Conservation (phyloP, 1,140 invertebrate genomes). For the Solen grandis region DNA sequence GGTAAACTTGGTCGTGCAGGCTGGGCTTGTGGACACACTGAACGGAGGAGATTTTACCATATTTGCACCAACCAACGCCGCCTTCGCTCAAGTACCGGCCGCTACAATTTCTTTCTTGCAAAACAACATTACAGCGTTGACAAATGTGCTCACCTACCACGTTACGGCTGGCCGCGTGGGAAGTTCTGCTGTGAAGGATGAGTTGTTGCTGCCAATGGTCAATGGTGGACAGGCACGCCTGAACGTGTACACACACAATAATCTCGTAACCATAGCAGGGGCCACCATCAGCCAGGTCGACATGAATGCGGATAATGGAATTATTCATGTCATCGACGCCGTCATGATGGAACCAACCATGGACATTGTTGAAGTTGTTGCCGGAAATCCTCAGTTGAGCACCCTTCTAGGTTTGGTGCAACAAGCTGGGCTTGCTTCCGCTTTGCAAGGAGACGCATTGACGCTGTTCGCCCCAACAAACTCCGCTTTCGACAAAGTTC, state of each 20-base stretch:
- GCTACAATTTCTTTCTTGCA: slow-evolving; percentile 85
- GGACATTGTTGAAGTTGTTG: slow-evolving; percentile 34
- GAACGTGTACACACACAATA: slow-evolving; percentile 29
- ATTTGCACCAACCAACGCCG: too few species aligned
- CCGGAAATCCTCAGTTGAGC: slow-evolving; percentile 22
- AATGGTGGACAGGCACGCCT: too few species aligned
- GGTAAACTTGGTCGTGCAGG: not conserved
- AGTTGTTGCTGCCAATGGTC: too few species aligned
- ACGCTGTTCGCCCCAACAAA: too few species aligned
- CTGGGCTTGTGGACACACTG: not conserved
- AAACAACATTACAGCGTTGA: too few species aligned
- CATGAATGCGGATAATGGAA: slow-evolving; percentile 17
- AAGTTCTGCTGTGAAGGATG: slow-evolving; percentile 30
- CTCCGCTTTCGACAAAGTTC: too few species aligned
- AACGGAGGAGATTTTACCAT: slow-evolving; percentile 83
- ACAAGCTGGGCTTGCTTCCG: too few species aligned
- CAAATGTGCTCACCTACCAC: slow-evolving; percentile 85
- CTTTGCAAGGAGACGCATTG: too few species aligned
- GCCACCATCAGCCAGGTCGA: slow-evolving; percentile 14
- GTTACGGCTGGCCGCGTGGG: slow-evolving; percentile 81
- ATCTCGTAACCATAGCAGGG: slow-evolving; percentile 32
- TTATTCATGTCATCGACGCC: slow-evolving; percentile 40
- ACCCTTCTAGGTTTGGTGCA: too few species aligned
- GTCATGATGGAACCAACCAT: slow-evolving; percentile 43
- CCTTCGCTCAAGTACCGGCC: slow-evolving; percentile 91